Base-by-base conservation (phyloP, 2,113 vertebrate species). In the Poeciliopsis occidentalis region DNA sequence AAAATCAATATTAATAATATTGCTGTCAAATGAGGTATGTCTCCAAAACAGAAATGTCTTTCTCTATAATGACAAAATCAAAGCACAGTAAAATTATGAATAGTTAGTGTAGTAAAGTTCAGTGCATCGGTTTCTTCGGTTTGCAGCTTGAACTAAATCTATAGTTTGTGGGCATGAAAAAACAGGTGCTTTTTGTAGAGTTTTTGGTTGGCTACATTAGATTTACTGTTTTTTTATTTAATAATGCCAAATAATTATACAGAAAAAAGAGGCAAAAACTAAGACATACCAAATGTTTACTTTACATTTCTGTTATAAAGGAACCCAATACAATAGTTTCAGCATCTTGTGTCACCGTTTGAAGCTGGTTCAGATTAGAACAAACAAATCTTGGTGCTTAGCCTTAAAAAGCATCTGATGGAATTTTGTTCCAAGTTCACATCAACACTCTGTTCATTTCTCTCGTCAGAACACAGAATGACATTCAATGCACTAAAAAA, bases 281-380 rank as follows among this genome's bases (percentile, higher is more conserved):
- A 4, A 30, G 69, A 31, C 29, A 82, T 85, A 82, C 89, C 80
- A 89, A 80, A 82, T 61, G 47, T 37, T 39, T 63, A 64, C 65
- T 60, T 26, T 12, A 41, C 24, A 12, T 79, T 65, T 27, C 13
- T 44, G 12, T 34, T 7, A 15, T 74, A 67, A 5, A 41, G 17
- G 24, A 54, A 24, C 22, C 51, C 51, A 54, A 54, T 1, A 24
- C 51, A 22, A 22, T 44, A 6, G 67, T 54, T 64, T 84, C n/a
- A 31, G 3, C 13, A 2, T 1, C 34, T 10, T 27, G 44, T 78
- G 30, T 68, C 73, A 71, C 65, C 3, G 24, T 3, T 31, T 41
- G 0, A 32, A 41, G 29, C 39, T 60, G 65, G 24, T 66, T 12
- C 70, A 37, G 12, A 27, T 41, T 12, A 12, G 6, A 37, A 65